phyloP scores from a whole-genome alignment of 1,140 invertebrate species.

The Papilio polyxenes region DNA sequence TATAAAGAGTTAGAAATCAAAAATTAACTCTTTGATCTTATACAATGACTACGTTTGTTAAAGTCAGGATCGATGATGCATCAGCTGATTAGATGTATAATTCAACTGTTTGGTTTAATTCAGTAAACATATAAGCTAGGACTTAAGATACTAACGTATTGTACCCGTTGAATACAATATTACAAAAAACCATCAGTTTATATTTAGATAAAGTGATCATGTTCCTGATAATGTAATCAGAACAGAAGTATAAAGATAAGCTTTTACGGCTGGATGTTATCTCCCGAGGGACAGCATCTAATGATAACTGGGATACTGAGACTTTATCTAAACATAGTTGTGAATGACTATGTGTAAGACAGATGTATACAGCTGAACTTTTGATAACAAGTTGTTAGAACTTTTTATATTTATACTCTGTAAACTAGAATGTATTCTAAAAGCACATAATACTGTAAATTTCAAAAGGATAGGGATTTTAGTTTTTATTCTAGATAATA shows the following conservation, averaged over 20 bases:
- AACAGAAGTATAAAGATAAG: slow-evolving; percentile 20
- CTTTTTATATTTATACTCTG: not conserved
- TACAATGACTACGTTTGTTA: no score
- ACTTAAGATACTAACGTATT: not conserved
- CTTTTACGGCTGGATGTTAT: not conserved
- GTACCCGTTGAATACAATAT: not conserved
- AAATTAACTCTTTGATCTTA: no score
- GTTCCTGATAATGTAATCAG: slow-evolving; percentile 14
- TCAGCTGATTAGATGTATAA: no score
- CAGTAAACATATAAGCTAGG: not conserved
- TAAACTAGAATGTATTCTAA: no score
- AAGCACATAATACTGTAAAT: no score
- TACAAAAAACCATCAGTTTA: not conserved
- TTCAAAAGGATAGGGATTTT: no score
- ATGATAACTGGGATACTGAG: not conserved
- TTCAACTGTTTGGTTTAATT: no score
- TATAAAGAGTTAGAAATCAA: no score
- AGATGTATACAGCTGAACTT: not conserved
- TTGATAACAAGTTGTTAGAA: not conserved
- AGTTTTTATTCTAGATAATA: no score
- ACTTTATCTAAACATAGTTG: slow-evolving; percentile 2
- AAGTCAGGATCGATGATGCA: no score
- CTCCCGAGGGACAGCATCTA: not conserved
- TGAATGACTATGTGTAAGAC: slow-evolving; percentile 2
- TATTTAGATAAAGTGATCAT: slow-evolving; percentile 16